phyloP scores from a whole-genome alignment of 2,113 vertebrate genomes.

The Actinemys pallida region DNA sequence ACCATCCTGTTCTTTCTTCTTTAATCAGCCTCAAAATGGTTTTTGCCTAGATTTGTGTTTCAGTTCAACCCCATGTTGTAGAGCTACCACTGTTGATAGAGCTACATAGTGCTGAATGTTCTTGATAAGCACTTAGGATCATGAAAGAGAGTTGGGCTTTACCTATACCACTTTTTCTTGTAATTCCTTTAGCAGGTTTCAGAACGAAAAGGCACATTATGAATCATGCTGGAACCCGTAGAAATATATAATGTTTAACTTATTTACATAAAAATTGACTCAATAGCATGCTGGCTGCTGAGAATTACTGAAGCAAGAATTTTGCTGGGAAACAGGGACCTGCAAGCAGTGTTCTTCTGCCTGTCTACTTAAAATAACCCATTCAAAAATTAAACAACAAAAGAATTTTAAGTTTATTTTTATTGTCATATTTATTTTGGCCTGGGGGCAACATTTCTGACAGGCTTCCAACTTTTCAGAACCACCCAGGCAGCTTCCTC shows the following conservation, averaged over 20 bases:
- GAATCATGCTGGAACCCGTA: neutral
- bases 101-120: neutral
- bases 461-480: neutral
- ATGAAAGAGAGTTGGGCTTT: neutral
- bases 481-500: neutral
- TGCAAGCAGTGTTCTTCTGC: neutral
- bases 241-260: neutral
- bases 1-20: neutral
- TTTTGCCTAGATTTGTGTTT: neutral
- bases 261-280: slow-evolving; percentile 17
- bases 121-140: neutral
- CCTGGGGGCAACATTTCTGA: neutral
- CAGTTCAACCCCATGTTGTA: neutral
- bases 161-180: neutral
- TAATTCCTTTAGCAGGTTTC: slow-evolving; percentile 33
- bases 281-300: neutral
- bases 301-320: neutral
- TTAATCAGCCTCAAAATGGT: slow-evolving; percentile 25
- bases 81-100: neutral
- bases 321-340: neutral
- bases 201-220: slow-evolving; percentile 14
- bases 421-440: neutral
- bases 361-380: neutral
- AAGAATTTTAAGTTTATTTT: neutral
- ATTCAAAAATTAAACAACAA: neutral